Evolutionary conservation across 2,797 vertebrate genomes (phyloP).

Genomic region (Catostomus latipinnis): DNA sequence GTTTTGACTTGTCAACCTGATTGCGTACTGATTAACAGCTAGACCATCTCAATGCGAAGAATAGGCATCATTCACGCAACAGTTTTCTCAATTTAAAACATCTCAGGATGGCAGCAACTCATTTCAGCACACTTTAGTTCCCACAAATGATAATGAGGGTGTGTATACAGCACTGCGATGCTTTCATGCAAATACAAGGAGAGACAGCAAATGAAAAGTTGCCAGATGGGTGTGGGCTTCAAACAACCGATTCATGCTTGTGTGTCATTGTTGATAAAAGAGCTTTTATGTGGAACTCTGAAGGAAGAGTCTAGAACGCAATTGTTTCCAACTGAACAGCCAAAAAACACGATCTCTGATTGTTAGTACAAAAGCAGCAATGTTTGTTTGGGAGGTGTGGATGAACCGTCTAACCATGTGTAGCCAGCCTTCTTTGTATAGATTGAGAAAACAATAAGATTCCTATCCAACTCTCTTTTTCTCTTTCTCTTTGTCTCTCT

Average conservation of each 20-base stretch:
- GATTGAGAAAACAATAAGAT: constrained; percentile 15
- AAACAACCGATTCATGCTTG: constrained; percentile 10
- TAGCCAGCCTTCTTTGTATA: constrained; percentile 18
- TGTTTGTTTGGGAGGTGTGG: constrained; percentile 49
- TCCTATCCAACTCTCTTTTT: constrained; percentile 44
- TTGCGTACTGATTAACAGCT: background rate
- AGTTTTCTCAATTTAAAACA: constrained; percentile 26
- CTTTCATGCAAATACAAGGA: background rate
- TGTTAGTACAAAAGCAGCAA: constrained; percentile 21
- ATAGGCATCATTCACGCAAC: constrained; percentile 9
- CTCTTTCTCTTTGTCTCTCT: constrained; percentile 54
- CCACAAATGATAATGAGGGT: constrained; percentile 46
- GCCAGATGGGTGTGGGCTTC: constrained; percentile 37
- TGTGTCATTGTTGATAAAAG: constrained; percentile 33
- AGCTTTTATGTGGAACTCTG: background rate
- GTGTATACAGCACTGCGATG: constrained; percentile 9
- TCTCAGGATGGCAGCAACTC: background rate
- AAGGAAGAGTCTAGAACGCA: background rate
- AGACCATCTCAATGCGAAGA: background rate
- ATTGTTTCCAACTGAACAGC: constrained; percentile 18
- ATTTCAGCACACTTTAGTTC: background rate
- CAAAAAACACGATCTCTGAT: constrained; percentile 38
- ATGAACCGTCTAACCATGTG: constrained; percentile 18
- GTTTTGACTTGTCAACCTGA: no score
- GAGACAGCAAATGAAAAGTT: background rate